Evolutionary conservation across 2,113 vertebrate genomes (phyloP), one percentile per base, ranked within the genome.

Genomic region (Mystacornis crossleyi): DNA sequence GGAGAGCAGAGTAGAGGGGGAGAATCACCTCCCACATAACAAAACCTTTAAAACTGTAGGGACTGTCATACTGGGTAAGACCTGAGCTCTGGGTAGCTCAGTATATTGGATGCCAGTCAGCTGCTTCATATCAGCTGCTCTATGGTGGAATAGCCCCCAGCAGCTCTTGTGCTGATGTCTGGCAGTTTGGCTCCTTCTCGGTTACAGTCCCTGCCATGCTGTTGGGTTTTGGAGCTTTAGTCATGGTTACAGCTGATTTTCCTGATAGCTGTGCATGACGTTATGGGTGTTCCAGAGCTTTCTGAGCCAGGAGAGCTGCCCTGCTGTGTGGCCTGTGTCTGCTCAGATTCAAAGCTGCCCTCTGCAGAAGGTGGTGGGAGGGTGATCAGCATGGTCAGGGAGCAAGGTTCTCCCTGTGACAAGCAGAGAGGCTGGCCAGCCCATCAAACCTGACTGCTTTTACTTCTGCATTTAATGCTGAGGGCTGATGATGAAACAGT

Each of bases 331-430:
- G 31, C 50, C 36, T 2, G 0, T 26, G 31, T 43, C 43, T 18
- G 18, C 50, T 81, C 48, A 34, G n/a, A 40, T 31, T 47, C n/a
- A 42, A 74, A 88, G 31, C 50, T 90, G 70, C n/a, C 12, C 55
- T 66, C 74, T 74, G 31, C 0, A 1, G 57, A 18, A n/a, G 45
- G 18, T 0, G 1, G 26, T 61, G 36, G 43, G 18, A 29, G 15
- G 24, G 13, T 48, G 42, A 18, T 25, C 2, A 6, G 9, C 26
- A 3, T 51, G 50, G 40, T 12, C 2, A 11, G 29, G 45, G 29
- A n/a, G 18, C 24, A 71, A 75, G 28, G 38, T 6, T 75, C 18
- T 71, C 18, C 40, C 61, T 50, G 42, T 43, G 81, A 72, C 58
- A 34, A 86, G 51, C 80, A 80, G 57, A 79, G 45, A 40, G 50